phyloP scores from a whole-genome alignment of 2,797 vertebrate genomes.

The Huso huso region DNA sequence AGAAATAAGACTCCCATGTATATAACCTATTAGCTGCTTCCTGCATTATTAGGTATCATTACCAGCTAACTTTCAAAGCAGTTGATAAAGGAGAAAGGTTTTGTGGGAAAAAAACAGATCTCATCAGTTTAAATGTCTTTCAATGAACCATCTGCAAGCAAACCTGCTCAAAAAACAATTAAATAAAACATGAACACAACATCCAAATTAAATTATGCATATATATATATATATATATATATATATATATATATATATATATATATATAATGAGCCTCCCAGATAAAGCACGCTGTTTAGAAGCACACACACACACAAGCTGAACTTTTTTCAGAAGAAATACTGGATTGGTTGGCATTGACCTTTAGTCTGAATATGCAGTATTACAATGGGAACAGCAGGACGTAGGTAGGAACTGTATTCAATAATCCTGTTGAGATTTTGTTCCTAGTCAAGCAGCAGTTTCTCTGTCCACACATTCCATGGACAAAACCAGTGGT shows the following conservation, averaged over 20 bases:
- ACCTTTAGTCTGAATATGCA: slow-evolving; percentile 16
- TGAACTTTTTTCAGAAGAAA: slow-evolving; percentile 12
- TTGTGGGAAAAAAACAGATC: too few species aligned
- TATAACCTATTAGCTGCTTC: too few species aligned
- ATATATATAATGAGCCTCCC: not conserved
- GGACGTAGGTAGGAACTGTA: not conserved
- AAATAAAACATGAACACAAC: too few species aligned
- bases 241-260: slow-evolving; percentile 12
- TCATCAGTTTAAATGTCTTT: not conserved
- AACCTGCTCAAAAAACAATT: too few species aligned
- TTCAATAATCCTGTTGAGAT: not conserved
- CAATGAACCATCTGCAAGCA: too few species aligned
- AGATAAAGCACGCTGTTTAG: slow-evolving; percentile 6
- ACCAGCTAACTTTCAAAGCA: too few species aligned
- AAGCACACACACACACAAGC: slow-evolving; percentile 15
- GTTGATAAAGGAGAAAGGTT: too few species aligned
- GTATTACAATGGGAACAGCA: not conserved
- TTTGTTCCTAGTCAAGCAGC: slow-evolving; percentile 20
- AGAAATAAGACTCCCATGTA: too few species aligned
- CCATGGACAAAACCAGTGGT: slow-evolving; percentile 17
- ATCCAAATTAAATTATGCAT: slow-evolving; percentile 18
- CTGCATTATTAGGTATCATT: too few species aligned
- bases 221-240: slow-evolving; percentile 23
- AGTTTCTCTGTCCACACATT: slow-evolving; percentile 22
- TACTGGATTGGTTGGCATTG: slow-evolving; percentile 15